Percentiles rank a stretch among this genome's conserved stretches.
Conservation (phyloP, 2,113 vertebrate genomes). For the Caretta caretta region DNA sequence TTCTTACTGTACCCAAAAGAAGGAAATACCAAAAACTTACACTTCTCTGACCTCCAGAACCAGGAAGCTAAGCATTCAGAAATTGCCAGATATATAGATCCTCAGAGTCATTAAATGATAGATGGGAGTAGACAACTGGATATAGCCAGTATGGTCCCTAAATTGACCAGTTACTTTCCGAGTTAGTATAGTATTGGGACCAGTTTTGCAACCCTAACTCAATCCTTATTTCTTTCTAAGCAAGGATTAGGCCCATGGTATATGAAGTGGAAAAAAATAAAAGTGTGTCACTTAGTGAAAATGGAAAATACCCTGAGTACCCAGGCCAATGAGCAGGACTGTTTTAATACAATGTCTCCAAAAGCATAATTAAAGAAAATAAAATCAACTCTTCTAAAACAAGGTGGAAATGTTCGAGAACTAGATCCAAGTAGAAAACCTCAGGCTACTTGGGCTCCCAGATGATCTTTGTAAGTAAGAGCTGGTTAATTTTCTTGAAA, state of each 20-base stretch:
- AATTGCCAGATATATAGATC: background rate
- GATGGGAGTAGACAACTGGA: background rate
- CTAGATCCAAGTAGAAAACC: slow-evolving; percentile 57
- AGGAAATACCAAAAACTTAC: no score
- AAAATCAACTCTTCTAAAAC: slow-evolving; percentile 38
- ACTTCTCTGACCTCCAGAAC: background rate
- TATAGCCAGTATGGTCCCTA: background rate
- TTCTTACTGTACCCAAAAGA: no score
- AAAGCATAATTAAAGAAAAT: slow-evolving; percentile 41
- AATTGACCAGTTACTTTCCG: background rate
- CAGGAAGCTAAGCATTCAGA: background rate
- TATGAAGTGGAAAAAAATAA: background rate
- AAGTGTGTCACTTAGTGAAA: background rate
- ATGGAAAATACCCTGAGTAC: background rate
- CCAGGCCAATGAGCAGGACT: background rate
- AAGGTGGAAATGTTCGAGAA: slow-evolving; percentile 24
- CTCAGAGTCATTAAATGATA: background rate
- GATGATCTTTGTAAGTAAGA: slow-evolving; percentile 60
- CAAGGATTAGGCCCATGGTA: background rate
- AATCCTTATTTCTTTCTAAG: background rate
- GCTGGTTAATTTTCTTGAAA: slow-evolving; percentile 70
- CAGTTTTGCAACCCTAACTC: background rate
- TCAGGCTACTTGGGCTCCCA: slow-evolving; percentile 55
- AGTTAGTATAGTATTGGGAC: background rate
- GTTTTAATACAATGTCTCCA: background rate